phyloP scores from a whole-genome alignment of 2,797 vertebrate genomes.

The Agapornis canus region DNA sequence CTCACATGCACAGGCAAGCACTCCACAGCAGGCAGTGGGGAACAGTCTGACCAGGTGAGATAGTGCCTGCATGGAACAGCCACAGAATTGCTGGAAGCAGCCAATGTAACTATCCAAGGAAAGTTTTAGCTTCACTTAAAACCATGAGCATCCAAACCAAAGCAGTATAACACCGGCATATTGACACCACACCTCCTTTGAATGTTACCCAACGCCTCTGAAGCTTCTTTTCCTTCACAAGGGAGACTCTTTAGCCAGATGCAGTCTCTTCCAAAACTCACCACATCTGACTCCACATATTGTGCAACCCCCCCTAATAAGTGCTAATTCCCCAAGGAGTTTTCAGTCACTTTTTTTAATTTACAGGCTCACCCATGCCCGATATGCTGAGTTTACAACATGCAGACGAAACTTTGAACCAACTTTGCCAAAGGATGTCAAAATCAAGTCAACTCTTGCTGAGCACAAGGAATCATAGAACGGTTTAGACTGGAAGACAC shows the following conservation, averaged over 20 bases:
- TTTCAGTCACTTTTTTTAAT: neutral
- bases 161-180: neutral
- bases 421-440: neutral
- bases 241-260: neutral
- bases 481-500: neutral
- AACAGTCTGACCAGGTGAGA: neutral
- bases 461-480: neutral
- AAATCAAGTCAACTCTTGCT: neutral
- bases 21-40: fast-evolving
- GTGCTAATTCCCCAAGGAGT: neutral
- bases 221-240: neutral
- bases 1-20: too few species aligned
- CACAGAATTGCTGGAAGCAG: neutral
- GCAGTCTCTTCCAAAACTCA: neutral
- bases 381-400: neutral
- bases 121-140: neutral
- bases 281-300: too few species aligned
- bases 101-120: fast-evolving
- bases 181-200: neutral
- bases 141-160: neutral
- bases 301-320: neutral
- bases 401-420: neutral
- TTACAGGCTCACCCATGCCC: neutral
- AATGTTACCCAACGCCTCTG: fast-evolving
- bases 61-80: fast-evolving